Base-by-base conservation (phyloP, 2,113 vertebrate species). In the Pangasianodon hypophthalmus region DNA sequence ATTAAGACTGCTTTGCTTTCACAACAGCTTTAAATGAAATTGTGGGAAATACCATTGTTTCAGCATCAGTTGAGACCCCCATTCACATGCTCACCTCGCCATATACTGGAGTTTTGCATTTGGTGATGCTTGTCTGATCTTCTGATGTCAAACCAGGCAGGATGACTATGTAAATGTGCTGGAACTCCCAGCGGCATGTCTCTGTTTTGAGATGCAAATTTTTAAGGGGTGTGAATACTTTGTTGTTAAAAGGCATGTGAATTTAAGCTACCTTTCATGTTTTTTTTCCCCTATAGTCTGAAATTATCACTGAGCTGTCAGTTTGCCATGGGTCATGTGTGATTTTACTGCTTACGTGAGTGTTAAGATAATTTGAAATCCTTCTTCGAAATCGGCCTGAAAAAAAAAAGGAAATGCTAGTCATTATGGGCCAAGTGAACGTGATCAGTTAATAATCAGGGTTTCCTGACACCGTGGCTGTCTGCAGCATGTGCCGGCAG, bases 121-220 rank as follows among this genome's bases (percentile, higher is more conserved):
- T 11, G 37, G 56, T 37, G 37, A 37, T 84, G 56, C 62, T 71
- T 41, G 16, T 67, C 79, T 83, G 50, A 26, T 52, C 37, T 81
- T 83, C 54, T 56, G 26, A 64, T 87, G 90, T 86, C 84, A 87
- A 91, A 91, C 58, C 52, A 75, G 80, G 64, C 29, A 41, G 60
- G 77, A 58, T 86, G 84, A 44, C 64, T 82, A 87, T 88, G 87
- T 69, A 88, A 91, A 91, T 88, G 50, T 32, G 29, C 62, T 44
- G 60, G 71, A 62, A 75, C 83, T 48, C 44, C 73, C 75, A 41
- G 14, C 46, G 44, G 80, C 14, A 10, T 18, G 48, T 80, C 32
- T 80, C 37, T 82, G 75, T 64, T 82, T 86, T 88, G 60, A 50
- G 37, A 84, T 87, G 77, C 87, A 91, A 87, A 91, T 83, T 50